Evolutionary conservation across 2,797 vertebrate species (phyloP), one percentile per base, ranked within the genome.

Genomic region (Anguilla pacifica): DNA sequence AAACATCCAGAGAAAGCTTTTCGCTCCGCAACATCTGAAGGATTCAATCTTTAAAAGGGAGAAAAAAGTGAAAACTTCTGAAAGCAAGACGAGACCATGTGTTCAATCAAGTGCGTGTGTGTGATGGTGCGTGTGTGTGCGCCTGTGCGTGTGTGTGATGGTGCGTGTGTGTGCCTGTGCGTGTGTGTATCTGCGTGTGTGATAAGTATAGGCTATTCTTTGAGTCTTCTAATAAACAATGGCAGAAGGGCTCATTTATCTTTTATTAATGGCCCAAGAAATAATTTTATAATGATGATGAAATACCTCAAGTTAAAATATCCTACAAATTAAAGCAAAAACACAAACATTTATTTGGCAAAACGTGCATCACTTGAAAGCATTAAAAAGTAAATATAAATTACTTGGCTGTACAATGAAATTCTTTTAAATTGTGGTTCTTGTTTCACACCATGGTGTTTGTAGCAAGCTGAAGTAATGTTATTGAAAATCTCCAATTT

Each of bases 1-100:
- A 84, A 88, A 88, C 83, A 10, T 74, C 19, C 49, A 7, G 87
- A 77, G 67, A 46, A 85, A 88, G 67, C 64, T 84, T 72, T 67
- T 88, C 17, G 64, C 64, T 13, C 22, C 83, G 70, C 82, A 51
- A 72, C 83, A 28, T 88, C 67, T 88, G 64, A 85, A 85, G 83
- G 70, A 61, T 85, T 77, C 82, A 59, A 17, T 88, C 70, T 57
- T 43, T 46, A 59, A 17, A 39, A 81, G 82, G 61, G 51, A 74
- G 31, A 49, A n/a, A 55, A 31, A 82, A 51, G 31, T 53, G 87
- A 28, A 25, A 79, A 25, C 25, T 85, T 87, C 49, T 70, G 59
- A 77, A 72, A 51, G 59, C 31, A 67, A 55, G 79, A 53, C 59
- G 46, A 49, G 31, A 28, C 22, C 43, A 49, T 72, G 10, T 61